These are phyloP conservation scores for Caenorhabditis brenneri DNA, from an alignment of 1,140 invertebrate species.

Conservation along the genomic window DNA sequence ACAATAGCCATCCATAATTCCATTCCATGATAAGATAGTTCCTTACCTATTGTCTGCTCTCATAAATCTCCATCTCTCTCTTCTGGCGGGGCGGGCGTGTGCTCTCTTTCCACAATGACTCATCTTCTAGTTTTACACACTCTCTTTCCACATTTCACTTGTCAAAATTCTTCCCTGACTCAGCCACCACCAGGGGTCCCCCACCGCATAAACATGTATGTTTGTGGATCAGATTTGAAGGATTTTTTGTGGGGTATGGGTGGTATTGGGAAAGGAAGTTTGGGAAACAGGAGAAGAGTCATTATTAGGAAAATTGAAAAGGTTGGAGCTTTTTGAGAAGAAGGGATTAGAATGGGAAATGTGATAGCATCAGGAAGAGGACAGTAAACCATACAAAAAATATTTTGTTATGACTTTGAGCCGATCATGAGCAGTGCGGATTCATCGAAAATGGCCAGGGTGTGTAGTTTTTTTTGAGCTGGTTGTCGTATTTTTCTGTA, in stretches of 20 bases:
- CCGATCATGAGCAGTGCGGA: too few relatives aligned
- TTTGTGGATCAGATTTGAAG: not conserved
- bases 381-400: too few relatives aligned
- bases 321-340: too few relatives aligned
- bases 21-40: not conserved
- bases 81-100: not conserved
- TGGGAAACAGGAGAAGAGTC: not conserved
- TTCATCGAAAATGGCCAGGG: too few relatives aligned
- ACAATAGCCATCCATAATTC: not conserved
- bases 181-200: not conserved
- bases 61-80: not conserved
- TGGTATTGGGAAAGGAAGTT: not conserved
- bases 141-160: constrained; percentile 35
- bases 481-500: too few relatives aligned
- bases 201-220: constrained; percentile 38
- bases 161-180: constrained; percentile 42
- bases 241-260: not conserved
- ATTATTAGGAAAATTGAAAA: too few relatives aligned
- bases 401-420: too few relatives aligned
- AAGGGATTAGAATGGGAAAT: too few relatives aligned
- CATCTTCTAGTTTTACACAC: constrained; percentile 19
- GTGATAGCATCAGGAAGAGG: too few relatives aligned
- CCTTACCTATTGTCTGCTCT: too few relatives aligned
- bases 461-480: too few relatives aligned
- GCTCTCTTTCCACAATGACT: too few relatives aligned